phyloP scores from a whole-genome alignment of 1,140 invertebrate species.

The Linepithema humile region DNA sequence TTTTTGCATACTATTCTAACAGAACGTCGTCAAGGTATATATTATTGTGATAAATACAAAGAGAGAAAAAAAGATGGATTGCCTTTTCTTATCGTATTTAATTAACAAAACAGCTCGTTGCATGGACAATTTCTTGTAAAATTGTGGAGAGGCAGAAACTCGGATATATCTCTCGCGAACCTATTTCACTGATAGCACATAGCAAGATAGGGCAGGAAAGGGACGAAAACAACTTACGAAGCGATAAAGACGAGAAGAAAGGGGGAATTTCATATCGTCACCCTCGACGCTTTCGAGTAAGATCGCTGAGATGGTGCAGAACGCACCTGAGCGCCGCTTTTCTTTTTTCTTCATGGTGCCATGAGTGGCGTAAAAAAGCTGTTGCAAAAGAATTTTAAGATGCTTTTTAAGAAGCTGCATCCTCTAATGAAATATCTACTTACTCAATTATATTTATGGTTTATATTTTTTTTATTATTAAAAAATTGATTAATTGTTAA shows the following conservation, averaged over 20 bases:
- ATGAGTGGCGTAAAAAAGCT: slow-evolving; percentile 50
- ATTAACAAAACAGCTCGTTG: slow-evolving; percentile 6
- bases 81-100: not conserved
- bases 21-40: not conserved
- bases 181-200: slow-evolving; percentile 38
- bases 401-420: slow-evolving; percentile 67
- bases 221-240: slow-evolving; percentile 41
- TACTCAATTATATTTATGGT: slow-evolving; percentile 31
- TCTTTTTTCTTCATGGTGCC: slow-evolving; percentile 36
- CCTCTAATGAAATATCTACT: slow-evolving; percentile 62
- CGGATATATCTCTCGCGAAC: slow-evolving; percentile 20
- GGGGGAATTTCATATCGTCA: slow-evolving; percentile 67
- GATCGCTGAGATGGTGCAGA: slow-evolving; percentile 60
- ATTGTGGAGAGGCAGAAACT: not conserved
- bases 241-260: slow-evolving; percentile 42
- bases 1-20: not conserved
- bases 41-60: not conserved
- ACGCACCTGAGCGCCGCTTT: slow-evolving; percentile 67
- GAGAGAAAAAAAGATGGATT: not conserved
- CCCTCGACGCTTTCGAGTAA: slow-evolving; percentile 61
- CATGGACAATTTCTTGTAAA: not conserved
- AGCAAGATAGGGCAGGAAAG: not conserved
- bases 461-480: not conserved
- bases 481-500: not conserved
- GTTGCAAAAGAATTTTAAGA: slow-evolving; percentile 70